Percentiles rank a stretch among this genome's conserved stretches.
Conservation (phyloP, 2,113 vertebrate genomes). For the Erinaceus europaeus region DNA sequence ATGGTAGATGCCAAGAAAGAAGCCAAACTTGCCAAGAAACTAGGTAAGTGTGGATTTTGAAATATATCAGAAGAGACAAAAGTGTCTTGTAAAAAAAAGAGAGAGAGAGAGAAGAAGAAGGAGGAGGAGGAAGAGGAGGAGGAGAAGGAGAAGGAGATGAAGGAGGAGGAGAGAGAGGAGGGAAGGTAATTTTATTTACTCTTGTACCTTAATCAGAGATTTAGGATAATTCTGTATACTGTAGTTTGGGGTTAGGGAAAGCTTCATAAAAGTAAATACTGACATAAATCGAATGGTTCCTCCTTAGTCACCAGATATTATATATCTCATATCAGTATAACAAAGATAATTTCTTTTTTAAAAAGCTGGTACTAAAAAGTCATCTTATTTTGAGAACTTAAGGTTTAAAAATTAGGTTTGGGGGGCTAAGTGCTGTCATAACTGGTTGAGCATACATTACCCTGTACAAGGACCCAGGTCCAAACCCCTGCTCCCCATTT, state of each 20-base stretch:
- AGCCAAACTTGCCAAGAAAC: constrained; percentile 93
- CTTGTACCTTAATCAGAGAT: not conserved
- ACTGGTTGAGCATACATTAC: too few relatives aligned
- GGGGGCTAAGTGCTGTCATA: too few relatives aligned
- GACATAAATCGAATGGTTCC: not conserved
- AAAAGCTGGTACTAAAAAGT: not conserved
- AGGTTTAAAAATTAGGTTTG: not conserved
- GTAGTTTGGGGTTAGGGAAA: not conserved
- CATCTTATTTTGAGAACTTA: not conserved
- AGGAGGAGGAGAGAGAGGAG: too few relatives aligned
- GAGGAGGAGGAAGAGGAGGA: too few relatives aligned
- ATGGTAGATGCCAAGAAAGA: constrained; percentile 95
- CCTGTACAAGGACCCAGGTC: too few relatives aligned
- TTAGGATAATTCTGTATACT: not conserved
- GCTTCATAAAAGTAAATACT: constrained; percentile 13
- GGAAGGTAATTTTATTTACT: not conserved
- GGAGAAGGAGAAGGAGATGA: too few relatives aligned
- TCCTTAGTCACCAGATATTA: not conserved
- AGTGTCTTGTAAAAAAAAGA: not conserved
- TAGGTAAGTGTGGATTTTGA: constrained; percentile 83
- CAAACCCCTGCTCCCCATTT: too few relatives aligned
- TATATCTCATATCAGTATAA: not conserved
- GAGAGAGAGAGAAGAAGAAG: too few relatives aligned
- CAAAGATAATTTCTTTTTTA: not conserved
- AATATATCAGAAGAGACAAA: not conserved